A percentile compares a stretch with the other conserved stretches of the same genome.
Evolutionary conservation across 2,888 invertebrate species (phyloP).

Genomic region (Tenodera sinensis): DNA sequence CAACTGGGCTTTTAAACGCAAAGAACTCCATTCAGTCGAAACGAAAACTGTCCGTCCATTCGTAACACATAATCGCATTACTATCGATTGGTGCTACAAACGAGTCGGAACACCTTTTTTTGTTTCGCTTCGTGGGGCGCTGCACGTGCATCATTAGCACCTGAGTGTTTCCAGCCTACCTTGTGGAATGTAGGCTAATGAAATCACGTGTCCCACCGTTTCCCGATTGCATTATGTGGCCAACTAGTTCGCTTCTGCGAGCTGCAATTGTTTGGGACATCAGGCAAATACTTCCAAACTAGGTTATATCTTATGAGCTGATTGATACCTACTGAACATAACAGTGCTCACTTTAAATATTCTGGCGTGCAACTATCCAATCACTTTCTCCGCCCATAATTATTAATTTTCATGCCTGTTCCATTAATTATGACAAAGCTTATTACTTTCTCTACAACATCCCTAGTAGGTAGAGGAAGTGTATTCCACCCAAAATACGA

Average conservation of each 20-base stretch:
- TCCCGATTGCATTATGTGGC: not conserved
- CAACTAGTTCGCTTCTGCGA: not conserved
- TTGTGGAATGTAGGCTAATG: not conserved
- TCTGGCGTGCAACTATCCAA: no score
- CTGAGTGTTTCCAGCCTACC: not conserved
- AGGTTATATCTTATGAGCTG: not conserved
- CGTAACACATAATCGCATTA: not conserved
- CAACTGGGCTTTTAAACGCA: not conserved
- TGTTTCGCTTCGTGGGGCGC: not conserved
- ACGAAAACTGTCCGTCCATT: not conserved
- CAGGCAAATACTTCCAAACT: not conserved
- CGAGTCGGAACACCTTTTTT: not conserved
- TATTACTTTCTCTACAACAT: no score
- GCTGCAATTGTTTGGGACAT: not conserved
- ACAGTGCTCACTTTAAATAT: no score
- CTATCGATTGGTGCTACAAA: not conserved
- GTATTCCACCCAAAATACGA: no score
- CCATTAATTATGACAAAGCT: no score
- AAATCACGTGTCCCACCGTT: not conserved
- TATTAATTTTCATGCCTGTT: no score
- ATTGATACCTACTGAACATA: no score
- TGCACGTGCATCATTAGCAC: not conserved
- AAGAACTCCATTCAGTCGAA: not conserved
- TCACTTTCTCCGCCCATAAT: no score
- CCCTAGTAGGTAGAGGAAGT: no score